These are phyloP conservation scores for Lycophotia porphyrea DNA, from an alignment of 2,888 invertebrate species.

Conservation along the genomic window DNA sequence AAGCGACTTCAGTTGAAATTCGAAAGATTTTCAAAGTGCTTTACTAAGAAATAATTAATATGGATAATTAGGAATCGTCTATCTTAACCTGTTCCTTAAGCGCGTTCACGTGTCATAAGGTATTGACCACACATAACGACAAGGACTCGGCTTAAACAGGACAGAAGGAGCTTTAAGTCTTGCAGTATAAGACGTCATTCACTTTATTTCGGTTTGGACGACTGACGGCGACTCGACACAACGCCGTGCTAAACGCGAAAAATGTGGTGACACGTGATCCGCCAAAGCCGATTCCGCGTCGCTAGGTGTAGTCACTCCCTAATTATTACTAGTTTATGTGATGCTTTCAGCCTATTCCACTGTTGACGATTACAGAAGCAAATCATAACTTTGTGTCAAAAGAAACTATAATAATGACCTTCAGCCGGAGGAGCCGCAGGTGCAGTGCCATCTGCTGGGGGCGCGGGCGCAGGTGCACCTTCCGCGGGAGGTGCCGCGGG, in stretches of 20 bases:
- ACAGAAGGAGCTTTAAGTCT: neutral
- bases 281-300: neutral
- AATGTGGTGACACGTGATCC: neutral
- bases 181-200: neutral
- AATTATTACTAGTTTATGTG: neutral
- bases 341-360: neutral
- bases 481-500: slow-evolving; percentile 67
- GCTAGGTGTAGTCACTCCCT: neutral
- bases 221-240: neutral
- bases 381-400: neutral
- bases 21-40: neutral
- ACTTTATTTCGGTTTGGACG: neutral
- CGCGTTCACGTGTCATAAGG: neutral
- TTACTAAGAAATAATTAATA: neutral
- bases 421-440: slow-evolving; percentile 74
- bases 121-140: neutral
- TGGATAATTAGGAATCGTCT: neutral
- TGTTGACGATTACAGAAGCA: neutral
- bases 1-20: slow-evolving; percentile 20
- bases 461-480: slow-evolving; percentile 70
- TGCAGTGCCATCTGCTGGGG: slow-evolving; percentile 39
- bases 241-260: too few relatives aligned
- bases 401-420: slow-evolving; percentile 52
- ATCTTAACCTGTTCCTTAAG: neutral
- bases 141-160: neutral